Conservation (phyloP, 1,140 invertebrate species). For the Hyles vespertilio region DNA sequence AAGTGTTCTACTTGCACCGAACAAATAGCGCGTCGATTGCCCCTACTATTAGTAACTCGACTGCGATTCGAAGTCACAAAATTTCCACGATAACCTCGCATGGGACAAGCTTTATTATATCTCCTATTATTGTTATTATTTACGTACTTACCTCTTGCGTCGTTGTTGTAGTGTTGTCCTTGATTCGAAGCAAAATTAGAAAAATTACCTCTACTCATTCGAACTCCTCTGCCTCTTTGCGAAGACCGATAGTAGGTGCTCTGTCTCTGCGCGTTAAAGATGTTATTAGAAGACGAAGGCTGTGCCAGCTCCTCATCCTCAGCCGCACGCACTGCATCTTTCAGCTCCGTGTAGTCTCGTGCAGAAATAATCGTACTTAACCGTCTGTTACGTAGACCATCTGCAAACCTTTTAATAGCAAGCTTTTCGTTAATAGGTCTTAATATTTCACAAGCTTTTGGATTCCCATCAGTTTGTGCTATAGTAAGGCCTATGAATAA, state of each 20-base stretch:
- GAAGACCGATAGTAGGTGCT: neutral
- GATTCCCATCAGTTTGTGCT: constrained; percentile 2
- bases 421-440: constrained; percentile 18
- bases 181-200: neutral
- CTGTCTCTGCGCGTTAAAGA: constrained; percentile 1
- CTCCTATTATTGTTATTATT: constrained; percentile 5
- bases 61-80: neutral
- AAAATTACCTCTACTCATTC: constrained; percentile 3
- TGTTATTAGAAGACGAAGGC: neutral
- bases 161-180: neutral
- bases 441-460: constrained; percentile 7
- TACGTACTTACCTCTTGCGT: constrained; percentile 2
- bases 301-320: constrained; percentile 12
- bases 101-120: constrained; percentile 1
- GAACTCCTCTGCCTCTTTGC: constrained; percentile 2
- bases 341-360: constrained; percentile 5
- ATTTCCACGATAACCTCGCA: constrained; percentile 3
- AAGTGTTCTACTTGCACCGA: neutral
- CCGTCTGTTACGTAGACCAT: constrained; percentile 14
- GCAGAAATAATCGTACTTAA: constrained; percentile 18
- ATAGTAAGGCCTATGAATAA: constrained; percentile 6
- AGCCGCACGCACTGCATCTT: constrained; percentile 15
- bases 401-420: constrained; percentile 18
- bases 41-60: neutral
- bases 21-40: constrained; percentile 4